These are phyloP conservation scores for Prietella phreatophila DNA, from an alignment of 2,113 vertebrate genomes.

Conservation along the genomic window DNA sequence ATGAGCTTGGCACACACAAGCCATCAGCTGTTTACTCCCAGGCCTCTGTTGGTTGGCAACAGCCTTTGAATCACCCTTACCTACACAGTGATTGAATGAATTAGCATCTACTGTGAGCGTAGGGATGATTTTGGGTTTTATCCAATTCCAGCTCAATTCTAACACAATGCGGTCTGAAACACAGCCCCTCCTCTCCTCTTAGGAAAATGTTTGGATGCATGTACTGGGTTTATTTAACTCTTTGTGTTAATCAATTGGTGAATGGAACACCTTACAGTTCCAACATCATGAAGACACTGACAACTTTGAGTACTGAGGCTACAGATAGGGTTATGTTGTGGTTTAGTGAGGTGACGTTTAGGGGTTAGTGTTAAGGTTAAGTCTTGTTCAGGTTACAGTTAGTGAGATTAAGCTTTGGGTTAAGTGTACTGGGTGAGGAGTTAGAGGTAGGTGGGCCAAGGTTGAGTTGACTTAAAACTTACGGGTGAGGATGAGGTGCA, in stretches of 20 bases:
- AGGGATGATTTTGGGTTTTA: conserved; percentile 12
- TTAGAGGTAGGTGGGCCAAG: neutral
- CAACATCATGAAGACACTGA: neutral
- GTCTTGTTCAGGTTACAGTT: neutral
- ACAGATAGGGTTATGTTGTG: neutral
- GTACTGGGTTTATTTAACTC: neutral
- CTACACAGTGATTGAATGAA: conserved; percentile 32
- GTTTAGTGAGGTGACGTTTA: neutral
- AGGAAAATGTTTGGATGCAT: neutral
- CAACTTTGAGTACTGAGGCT: neutral
- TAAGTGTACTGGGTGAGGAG: neutral
- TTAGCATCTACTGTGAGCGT: conserved; percentile 15
- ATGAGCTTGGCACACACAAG: conserved; percentile 35
- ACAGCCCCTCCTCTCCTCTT: neutral
- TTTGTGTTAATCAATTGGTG: neutral
- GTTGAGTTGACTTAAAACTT: neutral
- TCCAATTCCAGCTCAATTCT: conserved; percentile 17
- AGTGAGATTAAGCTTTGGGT: neutral
- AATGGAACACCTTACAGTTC: neutral
- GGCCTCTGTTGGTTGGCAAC: conserved; percentile 34
- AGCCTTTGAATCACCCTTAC: conserved; percentile 26
- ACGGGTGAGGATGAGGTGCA: neutral
- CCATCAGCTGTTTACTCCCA: conserved; percentile 34
- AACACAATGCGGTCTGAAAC: conserved; percentile 16
- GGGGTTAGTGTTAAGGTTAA: neutral